phyloP scores from a whole-genome alignment of 2,113 vertebrate genomes.

The Mungos mungo region DNA sequence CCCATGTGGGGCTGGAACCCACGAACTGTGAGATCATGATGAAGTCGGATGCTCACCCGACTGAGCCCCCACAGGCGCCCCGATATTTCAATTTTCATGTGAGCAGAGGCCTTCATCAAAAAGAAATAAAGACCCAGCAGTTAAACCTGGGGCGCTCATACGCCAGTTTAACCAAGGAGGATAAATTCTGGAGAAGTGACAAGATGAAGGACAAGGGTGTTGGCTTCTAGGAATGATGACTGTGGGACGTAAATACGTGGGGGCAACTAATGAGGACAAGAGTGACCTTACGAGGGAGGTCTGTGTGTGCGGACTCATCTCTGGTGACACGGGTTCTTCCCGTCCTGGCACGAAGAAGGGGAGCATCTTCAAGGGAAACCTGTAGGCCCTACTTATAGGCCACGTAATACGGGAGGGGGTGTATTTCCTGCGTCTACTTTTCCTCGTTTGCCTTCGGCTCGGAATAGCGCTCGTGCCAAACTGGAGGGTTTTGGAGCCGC shows the following conservation, averaged over 20 bases:
- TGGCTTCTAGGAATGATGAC: too few species aligned
- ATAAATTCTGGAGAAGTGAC: not conserved
- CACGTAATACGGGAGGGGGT: fast-evolving
- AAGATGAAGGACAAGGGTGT: not conserved
- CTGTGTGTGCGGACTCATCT: not conserved
- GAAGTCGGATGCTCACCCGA: too few species aligned
- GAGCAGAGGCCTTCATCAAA: not conserved
- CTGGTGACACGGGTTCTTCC: not conserved
- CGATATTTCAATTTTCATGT: not conserved
- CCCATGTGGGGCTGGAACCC: too few species aligned
- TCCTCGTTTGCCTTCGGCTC: not conserved
- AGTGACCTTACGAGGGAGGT: too few species aligned
- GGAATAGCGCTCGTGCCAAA: not conserved
- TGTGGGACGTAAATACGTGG: not conserved
- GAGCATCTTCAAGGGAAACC: not conserved
- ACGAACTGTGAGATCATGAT: too few species aligned
- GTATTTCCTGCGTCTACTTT: not conserved
- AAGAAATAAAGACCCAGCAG: not conserved
- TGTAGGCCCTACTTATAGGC: not conserved
- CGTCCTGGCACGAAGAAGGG: not conserved
- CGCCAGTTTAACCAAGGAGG: not conserved
- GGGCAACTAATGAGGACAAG: not conserved
- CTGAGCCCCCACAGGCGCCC: too few species aligned
- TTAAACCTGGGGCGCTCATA: not conserved
- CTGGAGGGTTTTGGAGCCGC: not conserved